A percentile compares a stretch with the other conserved stretches of the same genome.
These are phyloP conservation scores for Heterochromis multidens DNA, from an alignment of 2,113 vertebrate genomes.

Conservation along the genomic window DNA sequence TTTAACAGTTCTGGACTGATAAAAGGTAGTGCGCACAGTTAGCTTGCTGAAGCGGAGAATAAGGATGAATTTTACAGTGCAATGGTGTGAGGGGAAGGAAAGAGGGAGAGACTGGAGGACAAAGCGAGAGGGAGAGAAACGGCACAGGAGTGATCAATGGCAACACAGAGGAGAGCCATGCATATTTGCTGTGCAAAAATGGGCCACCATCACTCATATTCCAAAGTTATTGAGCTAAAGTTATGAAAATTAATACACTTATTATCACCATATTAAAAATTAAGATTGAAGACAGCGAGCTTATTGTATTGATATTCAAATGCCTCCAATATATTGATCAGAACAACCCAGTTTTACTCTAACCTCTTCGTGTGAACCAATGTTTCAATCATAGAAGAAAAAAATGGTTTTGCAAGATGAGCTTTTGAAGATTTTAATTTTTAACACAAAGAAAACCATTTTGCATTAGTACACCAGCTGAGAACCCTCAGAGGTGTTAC, in stretches of 20 bases:
- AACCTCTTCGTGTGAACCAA: neutral
- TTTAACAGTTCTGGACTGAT: constrained; percentile 80
- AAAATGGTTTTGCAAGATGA: neutral
- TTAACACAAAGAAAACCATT: neutral
- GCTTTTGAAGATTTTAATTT: constrained; percentile 6
- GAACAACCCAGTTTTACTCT: constrained; percentile 34
- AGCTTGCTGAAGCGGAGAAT: constrained; percentile 61
- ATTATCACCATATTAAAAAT: constrained; percentile 72
- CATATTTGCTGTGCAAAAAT: constrained; percentile 52
- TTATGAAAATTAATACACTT: constrained; percentile 74
- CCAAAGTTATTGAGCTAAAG: constrained; percentile 55
- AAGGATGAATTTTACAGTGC: constrained; percentile 67
- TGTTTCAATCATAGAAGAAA: neutral
- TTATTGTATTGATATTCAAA: constrained; percentile 63
- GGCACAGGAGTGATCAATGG: constrained; percentile 59
- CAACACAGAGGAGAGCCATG: constrained; percentile 37
- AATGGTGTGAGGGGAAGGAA: constrained; percentile 33
- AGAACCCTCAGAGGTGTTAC: neutral
- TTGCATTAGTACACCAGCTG: neutral
- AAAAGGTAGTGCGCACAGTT: constrained; percentile 73
- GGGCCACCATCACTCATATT: constrained; percentile 67
- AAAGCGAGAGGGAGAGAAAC: constrained; percentile 47
- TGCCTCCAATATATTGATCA: constrained; percentile 62
- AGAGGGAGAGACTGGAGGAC: constrained; percentile 42
- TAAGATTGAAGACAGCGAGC: constrained; percentile 60